Percentiles rank a stretch among this genome's conserved stretches.
These are phyloP conservation scores for Willisornis vidua DNA, from an alignment of 2,113 vertebrate species.

Conservation along the genomic window DNA sequence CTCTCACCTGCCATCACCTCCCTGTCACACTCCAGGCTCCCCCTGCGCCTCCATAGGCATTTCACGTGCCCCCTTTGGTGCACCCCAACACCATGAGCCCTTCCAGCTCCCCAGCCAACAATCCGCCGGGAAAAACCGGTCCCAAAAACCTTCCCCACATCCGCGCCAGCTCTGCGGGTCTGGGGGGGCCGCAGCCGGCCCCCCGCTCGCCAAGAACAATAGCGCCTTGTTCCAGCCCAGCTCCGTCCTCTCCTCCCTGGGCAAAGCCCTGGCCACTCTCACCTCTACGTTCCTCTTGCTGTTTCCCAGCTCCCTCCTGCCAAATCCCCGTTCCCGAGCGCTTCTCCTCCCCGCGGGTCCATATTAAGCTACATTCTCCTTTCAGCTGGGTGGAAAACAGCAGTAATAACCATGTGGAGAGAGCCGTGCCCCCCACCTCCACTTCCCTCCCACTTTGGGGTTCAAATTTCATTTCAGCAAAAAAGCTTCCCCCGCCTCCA, in stretches of 20 bases:
- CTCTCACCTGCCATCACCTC: background rate
- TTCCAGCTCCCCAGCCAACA: background rate
- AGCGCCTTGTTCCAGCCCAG: slow-evolving; percentile 26
- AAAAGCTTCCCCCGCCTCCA: slow-evolving; percentile 65
- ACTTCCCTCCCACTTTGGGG: slow-evolving; percentile 68
- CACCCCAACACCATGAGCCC: background rate
- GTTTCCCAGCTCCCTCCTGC: slow-evolving; percentile 46
- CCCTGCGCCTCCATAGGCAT: background rate
- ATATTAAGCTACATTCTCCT: slow-evolving; percentile 65
- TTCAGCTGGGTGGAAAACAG: slow-evolving; percentile 71
- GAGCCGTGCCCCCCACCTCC: slow-evolving; percentile 65
- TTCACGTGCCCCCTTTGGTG: background rate
- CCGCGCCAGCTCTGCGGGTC: slow-evolving; percentile 4
- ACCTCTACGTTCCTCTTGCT: slow-evolving; percentile 37
- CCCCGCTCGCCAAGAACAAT: slow-evolving; percentile 52
- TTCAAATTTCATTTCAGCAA: slow-evolving; percentile 68
- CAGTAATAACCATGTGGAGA: slow-evolving; percentile 62
- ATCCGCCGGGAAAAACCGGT: background rate
- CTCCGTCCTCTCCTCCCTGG: slow-evolving; percentile 34
- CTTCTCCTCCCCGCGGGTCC: slow-evolving; percentile 61
- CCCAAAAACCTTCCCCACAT: slow-evolving; percentile 21
- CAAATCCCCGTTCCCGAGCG: slow-evolving; percentile 31
- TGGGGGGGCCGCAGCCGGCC: slow-evolving; percentile 13
- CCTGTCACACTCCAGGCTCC: background rate
- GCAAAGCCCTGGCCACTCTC: slow-evolving; percentile 30